Base-by-base conservation (phyloP, 2,113 vertebrate species). In the Monarcha castaneiventris region DNA sequence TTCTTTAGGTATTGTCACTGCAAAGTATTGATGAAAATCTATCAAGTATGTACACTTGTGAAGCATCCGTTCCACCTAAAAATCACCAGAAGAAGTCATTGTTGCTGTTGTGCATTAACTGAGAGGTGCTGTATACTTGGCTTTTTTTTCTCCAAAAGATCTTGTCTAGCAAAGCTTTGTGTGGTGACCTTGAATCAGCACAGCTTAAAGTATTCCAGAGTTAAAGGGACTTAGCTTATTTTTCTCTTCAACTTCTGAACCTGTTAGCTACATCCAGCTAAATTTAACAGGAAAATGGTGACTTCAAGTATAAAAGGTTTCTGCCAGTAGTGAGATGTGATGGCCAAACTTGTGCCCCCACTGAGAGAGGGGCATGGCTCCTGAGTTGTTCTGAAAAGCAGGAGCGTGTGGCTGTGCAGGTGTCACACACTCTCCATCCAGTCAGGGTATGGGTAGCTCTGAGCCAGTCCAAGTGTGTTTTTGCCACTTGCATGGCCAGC, bases 401-500 rank as follows among this genome's bases (percentile, higher is more conserved):
- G 80, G 10, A 55, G 9, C 1, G 4, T 26, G 33, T 59, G 67
- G 7, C 54, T 61, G 26, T 10, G n/a, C 1, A 3, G 54, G 18
- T 2, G 11, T 33, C 76, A 4, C 9, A 3, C 4, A 2, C 9
- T 25, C 21, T 11, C 46, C 33, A 19, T 30, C 16, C 16, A 3
- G 16, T 17, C 74, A 10, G 27, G 7, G 1, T 2, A 0, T 4
- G 17, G 26, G 26, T 4, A 26, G 23, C 46, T 48, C 67, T 3
- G 15, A 19, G 23, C 27, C 29, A 32, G 13, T 11, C 2, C 1
- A 4, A 1, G 4, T 10, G 4, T 6, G 0, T n/a, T 69, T 61
- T 16, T 48, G 22, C 10, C 16, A 1, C 68, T 66, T 23, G 5
- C 3, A 0, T 8, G 41, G 35, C 19, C 37, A 14, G 0, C 17